Percentiles rank a stretch among this genome's conserved stretches.
Conservation (phyloP, 1,140 invertebrate genomes). For the Adelges cooleyi region DNA sequence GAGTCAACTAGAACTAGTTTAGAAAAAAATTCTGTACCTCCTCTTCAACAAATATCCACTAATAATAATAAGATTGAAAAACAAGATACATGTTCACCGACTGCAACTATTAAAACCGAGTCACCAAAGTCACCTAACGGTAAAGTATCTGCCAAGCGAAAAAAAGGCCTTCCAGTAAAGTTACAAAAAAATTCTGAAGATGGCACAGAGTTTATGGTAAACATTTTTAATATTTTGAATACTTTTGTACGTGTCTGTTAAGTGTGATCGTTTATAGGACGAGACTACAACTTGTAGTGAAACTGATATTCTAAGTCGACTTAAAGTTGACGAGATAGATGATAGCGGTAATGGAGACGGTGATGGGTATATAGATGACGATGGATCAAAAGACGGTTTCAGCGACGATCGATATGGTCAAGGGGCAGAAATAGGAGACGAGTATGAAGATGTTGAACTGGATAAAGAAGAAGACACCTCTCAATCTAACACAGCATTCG, state of each 20-base stretch:
- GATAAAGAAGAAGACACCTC: constrained; percentile 14
- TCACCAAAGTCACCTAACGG: constrained; percentile 10
- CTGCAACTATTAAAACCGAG: constrained; percentile 12
- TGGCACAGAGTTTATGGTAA: constrained; percentile 10
- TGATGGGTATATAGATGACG: constrained; percentile 16
- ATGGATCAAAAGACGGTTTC: constrained; percentile 14
- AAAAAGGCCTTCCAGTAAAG: constrained; percentile 13
- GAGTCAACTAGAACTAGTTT: constrained; percentile 17
- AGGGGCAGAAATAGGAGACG: constrained; percentile 4
- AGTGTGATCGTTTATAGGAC: background rate
- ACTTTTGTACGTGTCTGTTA: background rate
- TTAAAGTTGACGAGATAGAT: constrained; percentile 20
- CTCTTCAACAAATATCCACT: constrained; percentile 16
- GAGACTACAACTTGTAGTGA: constrained; percentile 23
- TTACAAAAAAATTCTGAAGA: constrained; percentile 15
- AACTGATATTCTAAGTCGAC: constrained; percentile 19
- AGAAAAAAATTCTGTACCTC: constrained; percentile 11
- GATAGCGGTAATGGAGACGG: constrained; percentile 7
- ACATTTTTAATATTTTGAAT: background rate
- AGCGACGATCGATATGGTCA: constrained; percentile 13
- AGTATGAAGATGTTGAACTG: constrained; percentile 18
- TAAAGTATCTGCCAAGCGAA: constrained; percentile 21
- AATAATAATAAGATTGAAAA: constrained; percentile 16
- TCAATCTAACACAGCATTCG: background rate
- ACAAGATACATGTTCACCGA: constrained; percentile 8